Conservation (phyloP, 2,113 vertebrate species). For the Psilopsiagon aurifrons region DNA sequence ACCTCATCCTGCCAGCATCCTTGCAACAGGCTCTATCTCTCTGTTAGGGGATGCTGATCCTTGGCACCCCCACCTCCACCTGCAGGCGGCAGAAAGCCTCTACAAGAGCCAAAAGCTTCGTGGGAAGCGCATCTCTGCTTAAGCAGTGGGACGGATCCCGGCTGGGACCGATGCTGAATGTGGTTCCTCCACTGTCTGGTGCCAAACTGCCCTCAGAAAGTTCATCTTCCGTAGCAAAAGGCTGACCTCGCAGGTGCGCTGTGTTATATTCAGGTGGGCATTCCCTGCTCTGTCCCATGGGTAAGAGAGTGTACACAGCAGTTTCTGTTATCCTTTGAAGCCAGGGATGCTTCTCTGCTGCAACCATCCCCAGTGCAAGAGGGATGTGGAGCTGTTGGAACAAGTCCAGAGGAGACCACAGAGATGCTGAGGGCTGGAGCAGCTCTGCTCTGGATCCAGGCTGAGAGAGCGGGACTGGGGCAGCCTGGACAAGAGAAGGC, state of each 20-base stretch:
- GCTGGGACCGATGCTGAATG: background rate
- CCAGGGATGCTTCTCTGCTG: background rate
- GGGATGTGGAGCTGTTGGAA: background rate
- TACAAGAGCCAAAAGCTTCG: background rate
- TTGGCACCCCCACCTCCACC: background rate
- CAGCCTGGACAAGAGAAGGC: no score
- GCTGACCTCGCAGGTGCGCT: no score
- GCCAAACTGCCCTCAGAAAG: background rate
- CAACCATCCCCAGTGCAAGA: background rate
- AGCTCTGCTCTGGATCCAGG: background rate
- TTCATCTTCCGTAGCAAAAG: background rate
- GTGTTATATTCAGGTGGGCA: background rate
- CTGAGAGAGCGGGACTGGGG: background rate
- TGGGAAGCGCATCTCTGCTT: background rate
- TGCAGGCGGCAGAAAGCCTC: background rate
- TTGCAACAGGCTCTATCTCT: background rate
- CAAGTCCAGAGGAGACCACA: background rate
- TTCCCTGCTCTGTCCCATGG: background rate
- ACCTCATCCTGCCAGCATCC: rapidly evolving
- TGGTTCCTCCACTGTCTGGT: background rate
- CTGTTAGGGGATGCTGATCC: background rate
- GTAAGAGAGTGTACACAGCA: background rate
- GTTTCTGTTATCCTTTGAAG: background rate
- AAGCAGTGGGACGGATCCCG: background rate
- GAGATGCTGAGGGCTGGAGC: background rate